Base-by-base conservation (phyloP, 1,140 invertebrate genomes). In the Scaptomyza graminum region DNA sequence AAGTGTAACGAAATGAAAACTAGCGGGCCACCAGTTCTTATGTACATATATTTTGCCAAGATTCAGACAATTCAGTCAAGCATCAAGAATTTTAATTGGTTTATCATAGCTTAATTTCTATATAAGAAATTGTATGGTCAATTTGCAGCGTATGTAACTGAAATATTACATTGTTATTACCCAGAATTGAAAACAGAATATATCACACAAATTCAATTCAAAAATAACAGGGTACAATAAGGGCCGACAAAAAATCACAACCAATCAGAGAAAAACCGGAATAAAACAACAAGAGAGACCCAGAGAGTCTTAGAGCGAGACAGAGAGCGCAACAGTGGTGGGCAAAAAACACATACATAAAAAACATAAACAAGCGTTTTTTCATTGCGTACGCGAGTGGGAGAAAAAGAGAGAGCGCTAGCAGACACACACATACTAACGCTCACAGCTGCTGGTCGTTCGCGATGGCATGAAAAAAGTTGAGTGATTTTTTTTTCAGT, bases 321-420 rank as follows among this genome's bases (percentile, higher is more conserved):
- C 31, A 43, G 50, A 75, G 73, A 61, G 41, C 31, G 28, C 55
- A 55, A 47, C 39, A 63, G 68, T 65, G 57, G 41, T 39, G 44
- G 47, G 70, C 65, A 72, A 73, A 80, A 82, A 83, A 63, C 63
- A 50, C 78, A 81, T 64, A 67, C 69, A 87, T 85, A 85, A 85
- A 85, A 85, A 85, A 85, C 82, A 87, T 87, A 85, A 87, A 85
- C 82, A 85, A 82, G 82, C 73, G 52, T 84, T 84, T 83, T 84
- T 84, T 76, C 50, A 70, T 7, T 15, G 60, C 54, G 57, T 55
- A 68, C 46, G 64, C 59, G 13, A 50, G 50, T 79, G 50, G 39
- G 37, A 50, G 61, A 71, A 11, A 39, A 61, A 37, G 31, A 12
- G 60, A 72, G 67, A 64, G 72, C 51, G 34, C 37, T 41, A 12